These are phyloP conservation scores for Plecotus auritus DNA, from an alignment of 2,113 vertebrate genomes.

Conservation along the genomic window DNA sequence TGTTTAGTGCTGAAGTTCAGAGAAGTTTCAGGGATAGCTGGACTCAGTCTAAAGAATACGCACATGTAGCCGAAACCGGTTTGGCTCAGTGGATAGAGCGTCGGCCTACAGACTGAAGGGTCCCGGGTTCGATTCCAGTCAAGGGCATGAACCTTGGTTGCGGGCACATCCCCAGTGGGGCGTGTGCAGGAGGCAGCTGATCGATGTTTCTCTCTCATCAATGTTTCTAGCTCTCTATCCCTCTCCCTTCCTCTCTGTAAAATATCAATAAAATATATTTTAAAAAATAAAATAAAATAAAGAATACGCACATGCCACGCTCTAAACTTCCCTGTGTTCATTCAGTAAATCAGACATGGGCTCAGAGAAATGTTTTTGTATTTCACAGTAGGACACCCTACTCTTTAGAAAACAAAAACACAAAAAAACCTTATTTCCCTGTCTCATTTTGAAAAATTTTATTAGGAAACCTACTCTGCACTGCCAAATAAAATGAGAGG, in stretches of 20 bases:
- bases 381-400: not conserved
- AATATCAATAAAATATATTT: no score
- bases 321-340: not conserved
- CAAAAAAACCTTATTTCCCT: not conserved
- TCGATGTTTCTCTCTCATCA: no score
- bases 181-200: no score
- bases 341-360: not conserved
- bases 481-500: not conserved
- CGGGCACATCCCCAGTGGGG: no score
- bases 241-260: no score
- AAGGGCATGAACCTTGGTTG: no score
- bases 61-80: no score
- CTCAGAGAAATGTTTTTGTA: not conserved
- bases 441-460: not conserved
- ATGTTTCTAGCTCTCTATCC: no score
- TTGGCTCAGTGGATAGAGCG: no score
- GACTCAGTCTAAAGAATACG: not conserved
- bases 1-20: not conserved
- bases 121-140: no score
- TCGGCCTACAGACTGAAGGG: no score
- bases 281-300: no score
- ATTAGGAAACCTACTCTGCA: not conserved
- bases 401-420: not conserved
- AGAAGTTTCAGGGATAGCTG: not conserved
- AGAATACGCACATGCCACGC: rapidly evolving